Evolutionary conservation across 2,113 vertebrate species (phyloP).

Genomic region (Chamaea fasciata): DNA sequence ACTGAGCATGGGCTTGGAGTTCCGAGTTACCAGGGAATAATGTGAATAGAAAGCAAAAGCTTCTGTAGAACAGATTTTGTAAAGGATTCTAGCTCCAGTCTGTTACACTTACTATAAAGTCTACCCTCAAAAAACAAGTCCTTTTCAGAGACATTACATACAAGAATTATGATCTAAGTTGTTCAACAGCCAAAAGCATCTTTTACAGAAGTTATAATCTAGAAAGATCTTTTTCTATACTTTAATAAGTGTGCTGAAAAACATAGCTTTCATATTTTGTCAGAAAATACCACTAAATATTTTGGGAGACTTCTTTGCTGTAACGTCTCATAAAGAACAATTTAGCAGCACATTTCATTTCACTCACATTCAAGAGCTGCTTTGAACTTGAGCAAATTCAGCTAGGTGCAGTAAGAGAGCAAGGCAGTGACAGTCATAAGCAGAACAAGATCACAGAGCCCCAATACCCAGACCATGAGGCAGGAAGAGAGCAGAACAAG

Average conservation of each 20-base stretch:
- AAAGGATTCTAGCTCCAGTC: neutral
- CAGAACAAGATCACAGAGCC: neutral
- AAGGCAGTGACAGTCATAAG: neutral
- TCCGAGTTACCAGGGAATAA: neutral
- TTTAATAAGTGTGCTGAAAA: neutral
- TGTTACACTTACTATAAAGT: neutral
- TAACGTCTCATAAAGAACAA: neutral
- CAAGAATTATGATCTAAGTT: neutral
- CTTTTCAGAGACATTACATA: neutral
- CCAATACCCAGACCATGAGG: neutral
- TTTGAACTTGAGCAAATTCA: neutral
- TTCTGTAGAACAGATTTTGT: neutral
- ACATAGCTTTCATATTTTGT: neutral
- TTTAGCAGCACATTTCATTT: neutral
- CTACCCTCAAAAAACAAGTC: neutral
- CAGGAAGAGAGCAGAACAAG: neutral
- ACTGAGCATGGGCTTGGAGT: neutral
- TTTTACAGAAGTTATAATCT: neutral
- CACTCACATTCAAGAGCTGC: neutral
- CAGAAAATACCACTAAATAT: neutral
- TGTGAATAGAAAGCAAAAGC: neutral
- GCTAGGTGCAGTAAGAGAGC: neutral
- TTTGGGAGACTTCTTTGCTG: neutral
- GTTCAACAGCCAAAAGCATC: neutral
- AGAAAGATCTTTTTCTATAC: neutral